Conservation (phyloP, 2,888 invertebrate species). For the Rhagophthalmus giganteus region DNA sequence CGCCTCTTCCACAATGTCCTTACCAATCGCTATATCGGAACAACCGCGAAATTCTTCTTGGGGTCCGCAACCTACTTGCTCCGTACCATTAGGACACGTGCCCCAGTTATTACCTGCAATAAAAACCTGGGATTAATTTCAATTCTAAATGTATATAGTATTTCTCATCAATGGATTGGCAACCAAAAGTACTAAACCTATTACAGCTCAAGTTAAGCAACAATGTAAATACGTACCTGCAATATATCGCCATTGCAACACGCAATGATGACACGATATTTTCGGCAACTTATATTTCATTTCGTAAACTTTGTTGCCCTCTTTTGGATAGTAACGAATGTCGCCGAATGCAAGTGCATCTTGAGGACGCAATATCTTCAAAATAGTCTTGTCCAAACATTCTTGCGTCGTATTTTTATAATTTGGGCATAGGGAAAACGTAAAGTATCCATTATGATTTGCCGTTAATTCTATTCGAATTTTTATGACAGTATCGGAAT, state of each 20-base stretch:
- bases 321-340: constrained; percentile 71
- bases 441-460: constrained; percentile 84
- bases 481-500: constrained; percentile 67
- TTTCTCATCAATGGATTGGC: no score
- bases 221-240: constrained; percentile 61
- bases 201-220: no score
- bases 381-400: constrained; percentile 74
- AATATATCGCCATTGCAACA: constrained; percentile 86
- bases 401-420: constrained; percentile 70
- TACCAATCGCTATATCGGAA: constrained; percentile 76
- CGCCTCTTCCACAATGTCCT: constrained; percentile 55
- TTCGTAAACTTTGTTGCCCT: constrained; percentile 79
- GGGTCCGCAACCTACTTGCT: constrained; percentile 83
- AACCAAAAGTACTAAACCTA: no score
- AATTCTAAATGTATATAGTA: no score
- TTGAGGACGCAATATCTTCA: constrained; percentile 58
- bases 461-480: constrained; percentile 85
- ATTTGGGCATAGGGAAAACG: constrained; percentile 80
- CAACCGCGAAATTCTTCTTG: constrained; percentile 89
- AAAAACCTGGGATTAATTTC: constrained; percentile 5
- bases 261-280: constrained; percentile 77
- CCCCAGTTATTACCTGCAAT: constrained; percentile 77
- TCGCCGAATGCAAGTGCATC: constrained; percentile 57
- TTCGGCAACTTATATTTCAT: constrained; percentile 61
- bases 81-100: constrained; percentile 70